These are phyloP conservation scores for Kryptopterus vitreolus DNA, from an alignment of 2,797 vertebrate species.

Conservation along the genomic window DNA sequence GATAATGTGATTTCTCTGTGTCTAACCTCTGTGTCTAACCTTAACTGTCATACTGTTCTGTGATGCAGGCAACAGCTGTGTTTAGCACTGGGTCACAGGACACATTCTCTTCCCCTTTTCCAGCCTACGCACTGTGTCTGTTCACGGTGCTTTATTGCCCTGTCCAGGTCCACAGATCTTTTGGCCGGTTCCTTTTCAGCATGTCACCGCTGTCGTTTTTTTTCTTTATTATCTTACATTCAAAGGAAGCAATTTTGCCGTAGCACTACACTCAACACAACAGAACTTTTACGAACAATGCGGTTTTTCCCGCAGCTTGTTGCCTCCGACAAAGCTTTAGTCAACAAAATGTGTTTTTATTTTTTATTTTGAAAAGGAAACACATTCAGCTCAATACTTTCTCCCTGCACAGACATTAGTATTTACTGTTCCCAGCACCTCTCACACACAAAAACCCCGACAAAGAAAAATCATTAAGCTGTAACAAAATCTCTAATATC, in stretches of 20 bases:
- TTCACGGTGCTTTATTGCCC: neutral
- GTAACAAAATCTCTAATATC: conserved; percentile 63
- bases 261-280: neutral
- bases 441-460: conserved; percentile 22
- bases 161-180: conserved; percentile 40
- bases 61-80: conserved; percentile 69
- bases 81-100: conserved; percentile 61
- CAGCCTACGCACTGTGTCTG: conserved; percentile 51
- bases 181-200: conserved; percentile 13
- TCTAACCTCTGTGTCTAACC: conserved; percentile 57
- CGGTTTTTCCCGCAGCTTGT: neutral
- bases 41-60: conserved; percentile 67
- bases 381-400: neutral
- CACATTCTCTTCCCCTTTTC: conserved; percentile 74
- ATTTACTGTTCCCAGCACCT: conserved; percentile 38
- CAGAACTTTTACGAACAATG: neutral
- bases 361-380: neutral
- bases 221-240: neutral
- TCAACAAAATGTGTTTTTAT: neutral
- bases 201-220: neutral
- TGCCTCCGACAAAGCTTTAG: neutral
- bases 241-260: neutral
- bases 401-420: conserved; percentile 1
- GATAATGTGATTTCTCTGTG: neutral
- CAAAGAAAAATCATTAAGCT: conserved; percentile 44